A percentile compares a stretch with the other conserved stretches of the same genome.
These are phyloP conservation scores for Pongo abelii DNA, from an alignment of 2,113 vertebrate species.

Conservation along the genomic window DNA sequence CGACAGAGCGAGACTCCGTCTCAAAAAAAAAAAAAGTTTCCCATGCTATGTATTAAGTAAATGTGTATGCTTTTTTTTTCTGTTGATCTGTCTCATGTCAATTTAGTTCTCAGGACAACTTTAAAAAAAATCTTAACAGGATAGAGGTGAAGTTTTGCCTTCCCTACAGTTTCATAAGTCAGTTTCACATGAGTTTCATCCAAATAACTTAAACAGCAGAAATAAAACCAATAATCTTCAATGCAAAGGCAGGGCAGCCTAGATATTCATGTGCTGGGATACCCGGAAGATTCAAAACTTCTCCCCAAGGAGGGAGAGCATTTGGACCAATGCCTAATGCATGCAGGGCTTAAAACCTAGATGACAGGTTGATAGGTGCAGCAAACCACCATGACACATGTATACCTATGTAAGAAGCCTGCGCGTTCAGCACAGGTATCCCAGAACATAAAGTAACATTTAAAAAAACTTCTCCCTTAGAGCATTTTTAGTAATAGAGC, in stretches of 20 bases:
- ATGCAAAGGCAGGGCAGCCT: background rate
- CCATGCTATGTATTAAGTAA: background rate
- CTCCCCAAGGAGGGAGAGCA: too few species aligned
- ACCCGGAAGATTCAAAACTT: background rate
- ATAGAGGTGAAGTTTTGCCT: background rate
- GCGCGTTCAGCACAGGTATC: too few species aligned
- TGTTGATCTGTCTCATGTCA: background rate
- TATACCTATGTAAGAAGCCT: too few species aligned
- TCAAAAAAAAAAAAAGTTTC: background rate
- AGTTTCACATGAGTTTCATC: background rate
- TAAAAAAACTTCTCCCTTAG: background rate
- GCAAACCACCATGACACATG: too few species aligned
- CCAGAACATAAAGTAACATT: too few species aligned
- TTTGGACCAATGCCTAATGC: too few species aligned
- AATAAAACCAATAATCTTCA: background rate
- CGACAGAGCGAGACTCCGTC: too few species aligned
- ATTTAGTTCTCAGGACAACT: background rate
- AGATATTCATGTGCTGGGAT: background rate
- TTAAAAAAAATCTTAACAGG: background rate
- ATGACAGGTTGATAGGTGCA: too few species aligned
- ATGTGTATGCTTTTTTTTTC: background rate
- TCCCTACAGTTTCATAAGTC: background rate
- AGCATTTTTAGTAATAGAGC: background rate
- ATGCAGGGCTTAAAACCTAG: too few species aligned
- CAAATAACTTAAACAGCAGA: background rate